Evolutionary conservation across 2,888 invertebrate species (phyloP).

Genomic region (Priocnemis perturbator): DNA sequence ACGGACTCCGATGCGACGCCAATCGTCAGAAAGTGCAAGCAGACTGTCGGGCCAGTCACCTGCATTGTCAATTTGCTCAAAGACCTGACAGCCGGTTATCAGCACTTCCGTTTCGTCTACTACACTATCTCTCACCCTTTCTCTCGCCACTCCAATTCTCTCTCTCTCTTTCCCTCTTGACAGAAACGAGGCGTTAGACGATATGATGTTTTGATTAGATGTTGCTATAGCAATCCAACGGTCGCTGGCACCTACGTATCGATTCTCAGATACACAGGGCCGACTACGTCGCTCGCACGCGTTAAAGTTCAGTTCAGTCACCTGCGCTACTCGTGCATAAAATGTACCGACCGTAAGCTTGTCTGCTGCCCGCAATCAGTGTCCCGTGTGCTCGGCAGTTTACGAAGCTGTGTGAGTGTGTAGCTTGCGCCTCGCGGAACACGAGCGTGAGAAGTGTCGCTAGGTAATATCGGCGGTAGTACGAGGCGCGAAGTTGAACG

Average conservation of each 20-base stretch:
- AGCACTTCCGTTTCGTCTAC: too few relatives aligned
- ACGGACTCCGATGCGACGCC: background rate
- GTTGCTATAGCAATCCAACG: slow-evolving; percentile 70
- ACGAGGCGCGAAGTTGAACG: too few relatives aligned
- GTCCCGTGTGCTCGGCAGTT: too few relatives aligned
- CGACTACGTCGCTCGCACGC: slow-evolving; percentile 36
- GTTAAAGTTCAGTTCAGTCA: slow-evolving; percentile 48
- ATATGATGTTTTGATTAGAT: slow-evolving; percentile 64
- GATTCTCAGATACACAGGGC: slow-evolving; percentile 42
- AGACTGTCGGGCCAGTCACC: slow-evolving; percentile 11
- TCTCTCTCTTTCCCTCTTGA: background rate
- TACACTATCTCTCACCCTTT: too few relatives aligned
- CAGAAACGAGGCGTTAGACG: slow-evolving; percentile 31
- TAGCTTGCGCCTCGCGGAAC: too few relatives aligned
- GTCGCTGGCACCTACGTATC: slow-evolving; percentile 45
- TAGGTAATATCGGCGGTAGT: too few relatives aligned
- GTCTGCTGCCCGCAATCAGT: too few relatives aligned
- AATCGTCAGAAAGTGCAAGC: slow-evolving; percentile 10
- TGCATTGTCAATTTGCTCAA: too few relatives aligned
- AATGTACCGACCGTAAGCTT: background rate
- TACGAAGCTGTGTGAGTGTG: too few relatives aligned
- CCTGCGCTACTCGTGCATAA: slow-evolving; percentile 25
- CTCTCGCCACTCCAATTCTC: background rate
- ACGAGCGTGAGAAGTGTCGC: too few relatives aligned
- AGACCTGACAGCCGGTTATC: too few relatives aligned